phyloP scores from a whole-genome alignment of 1,140 invertebrate genomes.

The Sarcophaga bullata region DNA sequence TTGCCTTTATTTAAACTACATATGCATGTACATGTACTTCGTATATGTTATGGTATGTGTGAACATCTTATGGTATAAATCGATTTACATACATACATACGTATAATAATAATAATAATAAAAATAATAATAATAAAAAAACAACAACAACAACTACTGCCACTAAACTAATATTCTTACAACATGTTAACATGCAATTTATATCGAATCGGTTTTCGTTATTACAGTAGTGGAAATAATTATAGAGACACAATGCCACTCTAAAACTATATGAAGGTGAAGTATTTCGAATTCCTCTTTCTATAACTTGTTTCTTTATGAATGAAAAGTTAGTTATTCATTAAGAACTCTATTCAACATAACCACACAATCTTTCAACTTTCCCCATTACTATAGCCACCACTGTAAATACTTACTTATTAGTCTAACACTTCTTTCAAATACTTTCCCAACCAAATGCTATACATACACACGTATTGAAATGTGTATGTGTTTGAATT shows the following conservation, averaged over 20 bases:
- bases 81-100: not conserved
- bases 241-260: not conserved
- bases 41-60: not conserved
- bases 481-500: not conserved
- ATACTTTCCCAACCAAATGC: no score
- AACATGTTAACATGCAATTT: constrained; percentile 29
- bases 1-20: constrained; percentile 1
- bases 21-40: not conserved
- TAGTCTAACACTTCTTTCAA: no score
- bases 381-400: no score
- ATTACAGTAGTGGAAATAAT: not conserved
- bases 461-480: no score
- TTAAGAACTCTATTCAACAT: no score
- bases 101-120: not conserved
- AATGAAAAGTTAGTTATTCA: no score
- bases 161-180: constrained; percentile 4
- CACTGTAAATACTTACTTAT: no score
- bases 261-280: no score
- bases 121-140: constrained; percentile 7
- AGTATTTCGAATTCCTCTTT: no score
- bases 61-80: no score
- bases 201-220: not conserved
- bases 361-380: no score
- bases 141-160: not conserved
- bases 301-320: no score